These are phyloP conservation scores for Porites divaricata DNA, from an alignment of 92 coral and sea anemone genomes.

Conservation along the genomic window DNA sequence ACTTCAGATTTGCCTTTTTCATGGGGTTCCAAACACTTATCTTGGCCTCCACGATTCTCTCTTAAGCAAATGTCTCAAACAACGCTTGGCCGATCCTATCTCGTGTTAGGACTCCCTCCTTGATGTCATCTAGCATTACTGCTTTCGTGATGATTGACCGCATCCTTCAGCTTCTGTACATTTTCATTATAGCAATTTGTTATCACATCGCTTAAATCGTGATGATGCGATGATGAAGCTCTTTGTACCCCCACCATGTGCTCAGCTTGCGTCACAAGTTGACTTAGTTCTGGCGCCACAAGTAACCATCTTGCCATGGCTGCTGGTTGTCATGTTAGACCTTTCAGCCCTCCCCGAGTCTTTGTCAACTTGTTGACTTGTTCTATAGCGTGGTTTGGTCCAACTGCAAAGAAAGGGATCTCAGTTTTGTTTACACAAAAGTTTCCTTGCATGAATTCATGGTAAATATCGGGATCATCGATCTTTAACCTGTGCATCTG, in stretches of 20 bases:
- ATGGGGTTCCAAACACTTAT: slow-evolving; percentile 51
- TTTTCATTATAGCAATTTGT: slow-evolving; percentile 32
- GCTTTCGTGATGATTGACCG: slow-evolving; percentile 60
- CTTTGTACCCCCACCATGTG: slow-evolving; percentile 31
- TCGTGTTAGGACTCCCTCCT: slow-evolving; percentile 38
- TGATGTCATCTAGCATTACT: slow-evolving; percentile 40
- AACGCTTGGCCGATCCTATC: slow-evolving; percentile 45
- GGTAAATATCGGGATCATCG: slow-evolving; percentile 27
- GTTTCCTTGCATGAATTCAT: slow-evolving; percentile 28
- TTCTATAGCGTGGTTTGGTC: slow-evolving; percentile 60
- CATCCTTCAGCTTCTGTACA: slow-evolving; percentile 48
- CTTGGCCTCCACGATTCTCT: slow-evolving; percentile 21
- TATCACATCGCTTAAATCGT: slow-evolving; percentile 37
- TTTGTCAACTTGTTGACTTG: slow-evolving; percentile 58
- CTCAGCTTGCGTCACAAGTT: slow-evolving; percentile 50
- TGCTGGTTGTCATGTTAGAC: slow-evolving; percentile 55
- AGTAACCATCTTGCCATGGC: slow-evolving; percentile 69
- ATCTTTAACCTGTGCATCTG: slow-evolving; percentile 50
- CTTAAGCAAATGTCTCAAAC: slow-evolving; percentile 49
- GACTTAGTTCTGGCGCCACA: slow-evolving; percentile 39
- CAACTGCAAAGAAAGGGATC: slow-evolving; percentile 63
- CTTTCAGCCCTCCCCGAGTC: slow-evolving; percentile 54
- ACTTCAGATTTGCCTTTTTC: slow-evolving; percentile 54
- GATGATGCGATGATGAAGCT: background rate
- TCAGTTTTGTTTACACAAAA: slow-evolving; percentile 68